These are phyloP conservation scores for Rhyzopertha dominica DNA, from an alignment of 1,140 invertebrate species.

Conservation along the genomic window DNA sequence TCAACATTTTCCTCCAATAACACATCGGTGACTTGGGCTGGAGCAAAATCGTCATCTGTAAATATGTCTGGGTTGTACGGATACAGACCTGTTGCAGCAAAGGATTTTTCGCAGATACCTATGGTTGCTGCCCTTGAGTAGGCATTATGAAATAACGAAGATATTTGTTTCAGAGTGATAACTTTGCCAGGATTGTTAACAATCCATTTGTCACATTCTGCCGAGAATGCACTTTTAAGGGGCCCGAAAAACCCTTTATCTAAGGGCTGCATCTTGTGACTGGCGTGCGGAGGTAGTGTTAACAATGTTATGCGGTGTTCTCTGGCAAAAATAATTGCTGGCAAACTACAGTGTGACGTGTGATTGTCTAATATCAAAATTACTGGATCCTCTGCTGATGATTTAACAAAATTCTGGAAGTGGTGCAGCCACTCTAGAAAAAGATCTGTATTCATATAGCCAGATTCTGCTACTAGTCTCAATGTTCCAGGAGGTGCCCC, in stretches of 20 bases:
- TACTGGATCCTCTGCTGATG: slow-evolving; percentile 34
- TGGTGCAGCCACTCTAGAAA: slow-evolving; percentile 31
- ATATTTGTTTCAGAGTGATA: slow-evolving; percentile 27
- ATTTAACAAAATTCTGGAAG: slow-evolving; percentile 39
- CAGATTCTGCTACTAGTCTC: slow-evolving; percentile 12
- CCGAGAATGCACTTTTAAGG: neutral
- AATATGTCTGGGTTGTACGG: slow-evolving; percentile 22
- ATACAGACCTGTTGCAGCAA: slow-evolving; percentile 24
- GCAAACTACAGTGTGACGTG: slow-evolving; percentile 36
- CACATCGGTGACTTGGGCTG: neutral
- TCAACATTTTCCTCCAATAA: too few relatives aligned
- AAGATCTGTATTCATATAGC: slow-evolving; percentile 15
- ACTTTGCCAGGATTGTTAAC: slow-evolving; percentile 20
- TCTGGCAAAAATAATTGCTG: slow-evolving; percentile 8
- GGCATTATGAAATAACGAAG: slow-evolving; percentile 27
- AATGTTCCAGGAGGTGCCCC: slow-evolving; percentile 17
- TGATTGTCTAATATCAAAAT: slow-evolving; percentile 47
- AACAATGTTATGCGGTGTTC: slow-evolving; percentile 11
- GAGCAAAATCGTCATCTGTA: slow-evolving; percentile 15
- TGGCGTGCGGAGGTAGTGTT: slow-evolving; percentile 1
- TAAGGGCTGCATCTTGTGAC: neutral
- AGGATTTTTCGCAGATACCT: slow-evolving; percentile 31
- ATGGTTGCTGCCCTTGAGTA: slow-evolving; percentile 30
- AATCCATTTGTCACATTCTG: slow-evolving; percentile 13
- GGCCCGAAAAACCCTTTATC: slow-evolving; percentile 7